Base-by-base conservation (phyloP, 2,888 invertebrate species). In the Drosophila borborema region DNA sequence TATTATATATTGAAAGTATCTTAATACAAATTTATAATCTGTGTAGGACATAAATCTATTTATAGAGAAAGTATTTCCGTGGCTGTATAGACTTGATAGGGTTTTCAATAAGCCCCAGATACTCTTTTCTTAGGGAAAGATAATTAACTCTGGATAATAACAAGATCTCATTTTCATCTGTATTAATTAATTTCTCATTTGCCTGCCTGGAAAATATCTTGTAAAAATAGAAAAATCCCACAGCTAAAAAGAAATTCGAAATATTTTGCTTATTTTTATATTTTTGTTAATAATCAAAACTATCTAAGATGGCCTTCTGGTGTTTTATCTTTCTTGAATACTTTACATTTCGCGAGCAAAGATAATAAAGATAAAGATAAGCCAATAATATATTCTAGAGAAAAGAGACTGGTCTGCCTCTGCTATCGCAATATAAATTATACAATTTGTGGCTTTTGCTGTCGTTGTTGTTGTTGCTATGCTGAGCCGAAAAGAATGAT, bases 321-420 rank as follows among this genome's bases (percentile, higher is more conserved):
- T 2, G 23, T 12, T n/a, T 20, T 60, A 43, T 70, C n/a, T 18
- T 14, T 43, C 34, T 40, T 46, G 5, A 14, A 43, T 51, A 10
- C 23, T 34, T 60, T 45, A 10, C 41, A 18, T 48, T 48, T 36
- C 1, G 40, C 34, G 23, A 48, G 56, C 45, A 49, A 74, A 71
- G 61, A 74, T 70, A 45, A 53, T 59, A 55, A 49, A 66, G 58
- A 51, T 49, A 67, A 45, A 45, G 60, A 56, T 60, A 56, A 23
- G 66, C 49, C 58, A 20, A 31, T 10, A 38, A 40, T 41, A 28
- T 55, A 31, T 55, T 55, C 55, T 55, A 10, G 8, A 12, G 41
- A 55, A 51, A 36, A 51, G 20, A 36, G 16, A 40, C 6, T 14
- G 53, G 16, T 38, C 23, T 36, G 51, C 7, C 20, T 36, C 20